Evolutionary conservation across 2,113 vertebrate genomes (phyloP), one percentile per base, ranked within the genome.

Genomic region (Nothoprocta pentlandii): DNA sequence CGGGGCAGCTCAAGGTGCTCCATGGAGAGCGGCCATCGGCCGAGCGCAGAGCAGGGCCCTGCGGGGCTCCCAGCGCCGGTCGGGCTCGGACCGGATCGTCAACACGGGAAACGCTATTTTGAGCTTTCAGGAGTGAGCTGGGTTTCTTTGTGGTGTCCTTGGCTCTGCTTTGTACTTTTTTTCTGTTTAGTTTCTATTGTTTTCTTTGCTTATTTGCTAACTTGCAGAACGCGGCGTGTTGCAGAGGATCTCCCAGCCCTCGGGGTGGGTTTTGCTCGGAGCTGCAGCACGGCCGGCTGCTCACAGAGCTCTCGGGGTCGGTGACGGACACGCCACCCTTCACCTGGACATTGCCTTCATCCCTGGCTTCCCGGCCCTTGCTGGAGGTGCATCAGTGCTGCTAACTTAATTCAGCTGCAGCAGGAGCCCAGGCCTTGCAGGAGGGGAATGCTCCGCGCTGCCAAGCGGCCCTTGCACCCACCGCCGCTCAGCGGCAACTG

Each of bases 161-260:
- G 92, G 81, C 87, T 89, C 78, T 73, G 49, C 53, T 84, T 0
- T 49, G 85, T 90, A 68, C 49, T 25, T 78, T 26, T 79, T 84
- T 93, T 47, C 61, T 69, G 64, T 87, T 84, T 81, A 87, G 89
- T 92, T 94, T 56, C 94, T 90, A 87, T 96, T 96, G 92, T 95
- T 95, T 92, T 54, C 75, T 42, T 82, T 59, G 66, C n/a, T 73
- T 91, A 76, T 94, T 94, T 69, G 89, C 71, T 82, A 89, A 94
- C 92, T 91, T 42, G 87, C 66, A 94, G 91, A 93, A 95, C 81
- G 46, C 25, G 51, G 12, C 59, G 25, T 66, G 84, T 68, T 34
- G 90, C 62, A 36, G 85, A 82, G 94, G 91, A 91, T 96, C 86
- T 92, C 92, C 86, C 74, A 69, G 86, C 78, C 92, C 87, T 75